Percentiles rank a stretch among this genome's conserved stretches.
phyloP scores from a whole-genome alignment of 2,888 invertebrate genomes.

The Callosobruchus maculatus region DNA sequence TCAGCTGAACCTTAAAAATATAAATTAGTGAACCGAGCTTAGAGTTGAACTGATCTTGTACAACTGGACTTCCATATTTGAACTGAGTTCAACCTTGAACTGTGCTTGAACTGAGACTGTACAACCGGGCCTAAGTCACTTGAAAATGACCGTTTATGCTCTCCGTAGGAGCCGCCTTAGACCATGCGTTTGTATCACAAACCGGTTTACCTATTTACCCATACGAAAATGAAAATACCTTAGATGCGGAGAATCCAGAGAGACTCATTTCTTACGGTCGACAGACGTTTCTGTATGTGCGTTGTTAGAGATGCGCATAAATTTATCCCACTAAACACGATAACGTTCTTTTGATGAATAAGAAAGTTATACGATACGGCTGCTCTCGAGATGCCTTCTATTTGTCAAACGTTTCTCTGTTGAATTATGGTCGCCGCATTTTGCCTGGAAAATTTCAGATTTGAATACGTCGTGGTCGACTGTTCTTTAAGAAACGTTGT shows the following conservation, averaged over 20 bases:
- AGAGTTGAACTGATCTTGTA: no score
- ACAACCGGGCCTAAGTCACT: no score
- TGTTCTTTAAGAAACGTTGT: background rate
- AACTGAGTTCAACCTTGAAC: no score
- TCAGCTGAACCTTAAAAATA: no score
- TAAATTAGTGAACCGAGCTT: no score
- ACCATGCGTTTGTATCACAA: no score
- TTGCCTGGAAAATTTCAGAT: background rate
- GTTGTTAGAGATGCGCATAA: constrained; percentile 6
- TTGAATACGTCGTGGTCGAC: background rate
- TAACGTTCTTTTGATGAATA: constrained; percentile 9
- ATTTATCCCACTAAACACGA: constrained; percentile 4
- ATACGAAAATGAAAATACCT: background rate
- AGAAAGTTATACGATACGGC: constrained; percentile 1
- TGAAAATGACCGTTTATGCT: no score
- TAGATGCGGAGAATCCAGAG: background rate
- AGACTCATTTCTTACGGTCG: background rate
- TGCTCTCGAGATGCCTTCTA: background rate
- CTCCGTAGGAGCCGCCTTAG: no score
- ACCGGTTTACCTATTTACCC: background rate
- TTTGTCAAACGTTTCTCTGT: constrained; percentile 1
- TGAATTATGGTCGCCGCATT: background rate
- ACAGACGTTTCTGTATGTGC: background rate
- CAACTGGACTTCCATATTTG: no score
- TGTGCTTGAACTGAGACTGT: no score